phyloP scores from a whole-genome alignment of 64 coral and sea anemone species.

The Trachythela sp. region DNA sequence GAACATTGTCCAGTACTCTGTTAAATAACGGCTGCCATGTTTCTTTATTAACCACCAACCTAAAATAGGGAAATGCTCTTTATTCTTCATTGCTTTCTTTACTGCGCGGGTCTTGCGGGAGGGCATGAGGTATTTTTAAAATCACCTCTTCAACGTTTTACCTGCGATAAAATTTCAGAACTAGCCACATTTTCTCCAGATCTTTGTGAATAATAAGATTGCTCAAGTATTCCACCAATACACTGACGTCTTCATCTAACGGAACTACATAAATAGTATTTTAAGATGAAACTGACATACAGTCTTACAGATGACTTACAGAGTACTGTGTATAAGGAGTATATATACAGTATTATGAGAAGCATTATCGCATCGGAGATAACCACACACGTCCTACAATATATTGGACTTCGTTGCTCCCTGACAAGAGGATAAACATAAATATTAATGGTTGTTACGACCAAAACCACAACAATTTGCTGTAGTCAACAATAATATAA shows the following conservation, averaged over 20 bases:
- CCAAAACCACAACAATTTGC: too few species aligned
- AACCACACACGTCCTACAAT: too few species aligned
- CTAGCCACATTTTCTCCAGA: slow-evolving; percentile 6
- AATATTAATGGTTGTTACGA: too few species aligned
- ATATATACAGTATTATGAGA: too few species aligned
- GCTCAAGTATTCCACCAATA: not conserved
- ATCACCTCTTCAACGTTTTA: not conserved
- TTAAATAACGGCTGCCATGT: not conserved
- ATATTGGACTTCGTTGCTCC: too few species aligned
- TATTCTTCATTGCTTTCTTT: not conserved
- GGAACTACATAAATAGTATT: not conserved
- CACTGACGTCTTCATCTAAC: not conserved
- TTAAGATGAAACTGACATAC: not conserved
- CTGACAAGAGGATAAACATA: too few species aligned
- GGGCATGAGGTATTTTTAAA: not conserved
- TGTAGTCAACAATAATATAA: too few species aligned
- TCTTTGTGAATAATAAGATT: not conserved
- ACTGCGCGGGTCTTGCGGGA: not conserved
- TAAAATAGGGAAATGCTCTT: not conserved
- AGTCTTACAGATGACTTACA: not conserved
- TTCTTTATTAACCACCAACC: not conserved
- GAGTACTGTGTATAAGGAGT: too few species aligned
- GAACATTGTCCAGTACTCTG: not conserved
- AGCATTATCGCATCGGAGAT: too few species aligned
- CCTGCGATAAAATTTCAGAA: slow-evolving; percentile 6